phyloP scores from a whole-genome alignment of 2,797 vertebrate genomes.

The Lindbergichthys nudifrons region DNA sequence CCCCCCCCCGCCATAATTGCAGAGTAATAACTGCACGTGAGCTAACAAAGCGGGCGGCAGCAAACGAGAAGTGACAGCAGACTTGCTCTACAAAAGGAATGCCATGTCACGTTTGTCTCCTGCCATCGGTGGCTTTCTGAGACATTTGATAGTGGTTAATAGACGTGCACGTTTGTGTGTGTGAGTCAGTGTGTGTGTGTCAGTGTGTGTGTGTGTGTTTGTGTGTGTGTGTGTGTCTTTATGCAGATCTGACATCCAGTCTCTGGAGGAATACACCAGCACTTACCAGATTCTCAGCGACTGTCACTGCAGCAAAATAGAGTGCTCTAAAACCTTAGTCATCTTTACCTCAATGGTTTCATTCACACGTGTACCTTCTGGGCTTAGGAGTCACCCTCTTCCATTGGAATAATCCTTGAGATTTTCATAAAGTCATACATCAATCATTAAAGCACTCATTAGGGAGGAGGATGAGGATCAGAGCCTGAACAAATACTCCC shows the following conservation, averaged over 20 bases:
- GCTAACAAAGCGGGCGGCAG: constrained; percentile 52
- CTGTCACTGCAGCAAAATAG: constrained; percentile 51
- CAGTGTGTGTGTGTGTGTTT: constrained; percentile 6
- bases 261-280: constrained; percentile 56
- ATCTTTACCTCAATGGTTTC: constrained; percentile 26
- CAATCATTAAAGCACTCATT: not conserved
- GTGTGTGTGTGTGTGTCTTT: not conserved
- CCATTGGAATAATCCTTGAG: constrained; percentile 7
- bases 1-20: constrained; percentile 61
- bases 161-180: constrained; percentile 8
- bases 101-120: constrained; percentile 68
- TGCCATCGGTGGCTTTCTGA: constrained; percentile 14
- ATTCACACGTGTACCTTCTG: constrained; percentile 27
- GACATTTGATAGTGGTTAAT: constrained; percentile 46
- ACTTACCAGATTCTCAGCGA: constrained; percentile 47
- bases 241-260: constrained; percentile 49
- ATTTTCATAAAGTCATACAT: constrained; percentile 14
- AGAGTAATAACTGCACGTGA: constrained; percentile 61
- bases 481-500: not conserved
- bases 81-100: constrained; percentile 63
- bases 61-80: constrained; percentile 75
- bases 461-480: not conserved
- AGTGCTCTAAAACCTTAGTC: constrained; percentile 28
- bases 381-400: constrained; percentile 9
- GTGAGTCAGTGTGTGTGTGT: not conserved